Conservation (phyloP, 2,113 vertebrate genomes). For the Cettia cetti region DNA sequence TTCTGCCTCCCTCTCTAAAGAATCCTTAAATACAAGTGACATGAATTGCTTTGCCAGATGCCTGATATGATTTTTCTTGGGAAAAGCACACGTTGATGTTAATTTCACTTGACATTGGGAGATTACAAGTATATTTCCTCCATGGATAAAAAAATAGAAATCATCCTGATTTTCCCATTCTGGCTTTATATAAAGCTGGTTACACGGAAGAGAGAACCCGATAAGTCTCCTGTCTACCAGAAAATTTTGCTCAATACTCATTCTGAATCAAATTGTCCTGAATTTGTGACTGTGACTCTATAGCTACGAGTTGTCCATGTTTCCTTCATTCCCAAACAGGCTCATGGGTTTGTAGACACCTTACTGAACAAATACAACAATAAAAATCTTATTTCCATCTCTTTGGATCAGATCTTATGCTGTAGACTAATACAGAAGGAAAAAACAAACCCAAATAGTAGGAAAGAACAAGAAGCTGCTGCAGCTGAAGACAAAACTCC, state of each 20-base stretch:
- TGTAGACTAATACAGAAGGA: neutral
- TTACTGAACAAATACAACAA: neutral
- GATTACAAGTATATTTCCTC: neutral
- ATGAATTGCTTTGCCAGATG: neutral
- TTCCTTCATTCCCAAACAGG: neutral
- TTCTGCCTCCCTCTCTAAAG: neutral
- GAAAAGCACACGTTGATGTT: neutral
- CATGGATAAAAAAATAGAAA: neutral
- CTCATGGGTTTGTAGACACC: neutral
- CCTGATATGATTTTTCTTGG: neutral
- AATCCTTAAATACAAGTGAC: neutral
- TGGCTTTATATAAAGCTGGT: neutral
- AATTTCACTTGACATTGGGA: neutral
- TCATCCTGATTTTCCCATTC: neutral
- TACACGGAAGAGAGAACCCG: neutral
- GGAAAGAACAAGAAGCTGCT: neutral
- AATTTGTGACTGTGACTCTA: neutral
- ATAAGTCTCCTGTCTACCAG: neutral
- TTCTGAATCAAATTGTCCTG: neutral
- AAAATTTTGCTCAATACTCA: neutral
- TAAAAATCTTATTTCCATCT: neutral
- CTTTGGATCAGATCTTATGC: neutral
- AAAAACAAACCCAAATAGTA: neutral
- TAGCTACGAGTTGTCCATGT: neutral
- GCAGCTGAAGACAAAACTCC: neutral